A percentile compares a stretch with the other conserved stretches of the same genome.
Evolutionary conservation across 2,113 vertebrate genomes (phyloP).

Genomic region (Etheostoma cragini): DNA sequence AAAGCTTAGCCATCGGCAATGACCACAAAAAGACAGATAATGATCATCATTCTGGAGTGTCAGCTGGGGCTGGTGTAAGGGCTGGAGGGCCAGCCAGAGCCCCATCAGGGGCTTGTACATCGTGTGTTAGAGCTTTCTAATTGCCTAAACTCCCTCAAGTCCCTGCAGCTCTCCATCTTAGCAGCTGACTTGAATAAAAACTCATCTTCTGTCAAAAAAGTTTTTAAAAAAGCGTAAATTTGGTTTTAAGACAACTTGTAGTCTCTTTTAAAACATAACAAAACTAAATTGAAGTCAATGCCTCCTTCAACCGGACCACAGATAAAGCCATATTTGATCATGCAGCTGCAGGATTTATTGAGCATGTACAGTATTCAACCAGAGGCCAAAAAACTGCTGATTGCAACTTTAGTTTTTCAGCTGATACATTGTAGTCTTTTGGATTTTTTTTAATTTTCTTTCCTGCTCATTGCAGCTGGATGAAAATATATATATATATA

Average conservation of each 20-base stretch:
- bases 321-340: constrained; percentile 45
- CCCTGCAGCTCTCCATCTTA: constrained; percentile 8
- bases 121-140: constrained; percentile 30
- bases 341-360: constrained; percentile 38
- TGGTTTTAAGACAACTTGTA: constrained; percentile 21
- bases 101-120: not conserved
- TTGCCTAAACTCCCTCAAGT: constrained; percentile 40
- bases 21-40: constrained; percentile 12
- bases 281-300: constrained; percentile 17
- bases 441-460: not conserved
- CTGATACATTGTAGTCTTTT: not conserved
- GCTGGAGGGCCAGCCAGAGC: constrained; percentile 19
- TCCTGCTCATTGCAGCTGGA: not conserved
- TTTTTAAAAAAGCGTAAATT: not conserved
- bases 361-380: constrained; percentile 26
- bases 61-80: not conserved
- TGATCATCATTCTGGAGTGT: constrained; percentile 6
- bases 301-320: constrained; percentile 10
- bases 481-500: too few species aligned
- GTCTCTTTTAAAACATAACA: constrained; percentile 31
- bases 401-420: constrained; percentile 5
- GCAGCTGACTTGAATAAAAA: constrained; percentile 18
- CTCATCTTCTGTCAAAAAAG: constrained; percentile 21
- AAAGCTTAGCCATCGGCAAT: constrained; percentile 10
- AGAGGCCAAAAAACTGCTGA: constrained; percentile 10